Evolutionary conservation across 2,797 vertebrate genomes (phyloP).

Genomic region (Pempheris klunzingeri): DNA sequence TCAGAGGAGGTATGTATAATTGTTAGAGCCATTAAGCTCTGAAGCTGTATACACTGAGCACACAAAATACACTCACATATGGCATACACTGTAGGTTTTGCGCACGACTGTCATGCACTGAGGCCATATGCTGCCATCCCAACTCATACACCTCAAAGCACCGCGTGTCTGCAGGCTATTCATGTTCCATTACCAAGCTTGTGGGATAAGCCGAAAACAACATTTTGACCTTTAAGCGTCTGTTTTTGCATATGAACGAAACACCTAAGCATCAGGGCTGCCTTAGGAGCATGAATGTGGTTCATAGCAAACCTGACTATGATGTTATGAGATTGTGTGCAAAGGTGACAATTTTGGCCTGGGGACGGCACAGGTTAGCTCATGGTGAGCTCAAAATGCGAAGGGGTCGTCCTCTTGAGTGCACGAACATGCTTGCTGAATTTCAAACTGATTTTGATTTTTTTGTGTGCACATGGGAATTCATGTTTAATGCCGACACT

Average conservation of each 20-base stretch:
- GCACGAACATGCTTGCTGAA: neutral
- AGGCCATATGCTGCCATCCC: constrained; percentile 66
- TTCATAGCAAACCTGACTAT: constrained; percentile 12
- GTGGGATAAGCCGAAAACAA: constrained; percentile 37
- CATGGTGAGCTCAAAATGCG: neutral
- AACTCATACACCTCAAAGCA: constrained; percentile 51
- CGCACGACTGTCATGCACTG: constrained; percentile 40
- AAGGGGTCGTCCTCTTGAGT: constrained; percentile 12
- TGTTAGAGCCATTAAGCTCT: constrained; percentile 64
- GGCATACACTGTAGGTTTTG: constrained; percentile 58
- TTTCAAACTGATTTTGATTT: constrained; percentile 4
- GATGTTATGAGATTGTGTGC: constrained; percentile 10
- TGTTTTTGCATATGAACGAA: constrained; percentile 26
- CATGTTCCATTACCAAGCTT: constrained; percentile 39
- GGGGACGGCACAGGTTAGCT: neutral
- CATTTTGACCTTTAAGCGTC: constrained; percentile 32
- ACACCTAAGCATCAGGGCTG: neutral
- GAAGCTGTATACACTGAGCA: constrained; percentile 50
- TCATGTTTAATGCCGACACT: neutral
- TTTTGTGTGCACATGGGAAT: neutral
- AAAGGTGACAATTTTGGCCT: neutral
- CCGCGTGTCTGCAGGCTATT: constrained; percentile 32
- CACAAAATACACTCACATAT: constrained; percentile 64
- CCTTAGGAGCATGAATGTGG: neutral
- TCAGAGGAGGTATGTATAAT: constrained; percentile 74